These are phyloP conservation scores for rabbit (Oryctolagus cuniculus) DNA, from an alignment of 2,113 vertebrate species.

Conservation along the genomic window mOryCun1.1 NC_091434.1:168795001-168795500, in stretches of 20 bases:
- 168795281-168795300: too few relatives aligned
- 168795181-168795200: neutral
- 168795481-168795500: constrained; percentile 39
- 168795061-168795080: neutral
- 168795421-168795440: neutral
- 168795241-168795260: too few relatives aligned
- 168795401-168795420: constrained; percentile 45
- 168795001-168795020: neutral
- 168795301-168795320: too few relatives aligned
- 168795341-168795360: too few relatives aligned
- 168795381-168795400: constrained; percentile 45
- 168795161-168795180: neutral
- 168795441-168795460: constrained; percentile 41
- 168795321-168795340: too few relatives aligned
- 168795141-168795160: neutral
- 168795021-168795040: neutral
- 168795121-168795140: neutral
- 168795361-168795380: constrained; percentile 8
- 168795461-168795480: constrained; percentile 19
- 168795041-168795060: neutral
- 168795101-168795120: neutral
- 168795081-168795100: neutral
- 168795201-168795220: neutral
- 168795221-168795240: neutral
- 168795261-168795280: too few relatives aligned